Base-by-base conservation (phyloP, 2,888 invertebrate genomes). In the Deladenus siricidicola region DNA sequence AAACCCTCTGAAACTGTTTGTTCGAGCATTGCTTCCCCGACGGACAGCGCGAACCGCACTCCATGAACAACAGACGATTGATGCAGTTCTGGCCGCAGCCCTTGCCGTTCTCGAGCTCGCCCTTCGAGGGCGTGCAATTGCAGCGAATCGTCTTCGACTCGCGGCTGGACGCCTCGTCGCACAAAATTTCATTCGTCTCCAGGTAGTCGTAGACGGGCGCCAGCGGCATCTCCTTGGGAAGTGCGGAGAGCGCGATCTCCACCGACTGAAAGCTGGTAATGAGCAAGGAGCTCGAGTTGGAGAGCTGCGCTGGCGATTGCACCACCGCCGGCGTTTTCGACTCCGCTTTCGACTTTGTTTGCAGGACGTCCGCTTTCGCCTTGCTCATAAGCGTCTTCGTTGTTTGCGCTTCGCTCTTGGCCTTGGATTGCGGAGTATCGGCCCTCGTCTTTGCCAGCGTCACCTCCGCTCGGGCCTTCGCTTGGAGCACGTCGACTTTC, bases 11-110 rank as follows among this genome's bases (percentile, higher is more conserved):
- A 81, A 98, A 96, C 66, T 89, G 85, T 82, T 89, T 89, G 80
- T 98, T 98, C 1, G 90, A 89, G 83, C 96, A 98, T 61, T 88
- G 85, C 56, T 89, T 88, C 4, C 87, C 88, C n/a, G 64, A 51
- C 4, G 88, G 86, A 82, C 96, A 98, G 74, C 89, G 84, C 4
- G 87, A 85, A 17, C 93, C 91, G 84, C 94, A 74, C 62, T 74
- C 74, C 48, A 65, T 66, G 26, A 62, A 56, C 63, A 73, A 65
- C 6, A 65, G 53, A 3, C 72, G 68, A 58, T 74, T 74, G 8
- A 72, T 55, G 56, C 74, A 74, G 10, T 55, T 56, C 23, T 58
- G 56, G 45, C 58, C 62, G 34, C 67, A 67, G 8, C 57, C 67
- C 21, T n/a, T 19, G 8, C 55, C 62, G 19, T 53, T 53, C n/a